Evolutionary conservation across 2,797 vertebrate genomes (phyloP), one percentile per base, ranked within the genome.

Genomic region (Pagetopsis macropterus): DNA sequence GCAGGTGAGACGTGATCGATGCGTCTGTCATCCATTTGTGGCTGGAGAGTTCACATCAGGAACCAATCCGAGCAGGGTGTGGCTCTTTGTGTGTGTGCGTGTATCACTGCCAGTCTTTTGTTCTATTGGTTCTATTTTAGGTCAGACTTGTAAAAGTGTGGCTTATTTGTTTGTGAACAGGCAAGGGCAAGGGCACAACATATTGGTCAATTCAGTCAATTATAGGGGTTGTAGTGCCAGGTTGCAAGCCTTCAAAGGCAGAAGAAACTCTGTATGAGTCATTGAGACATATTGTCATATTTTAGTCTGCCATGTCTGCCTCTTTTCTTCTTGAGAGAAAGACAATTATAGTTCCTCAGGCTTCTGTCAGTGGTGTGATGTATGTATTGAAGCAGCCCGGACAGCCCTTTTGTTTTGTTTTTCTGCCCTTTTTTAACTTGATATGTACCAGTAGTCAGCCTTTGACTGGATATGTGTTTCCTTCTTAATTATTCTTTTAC

Each of bases 11-110:
- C 3, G n/a, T 84, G 75, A 86, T 88, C 14, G 56, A 87, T 76
- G 65, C 40, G 70, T 82, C 79, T 75, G 80, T 86, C 57, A 64
- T 85, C 57, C n/a, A 57, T 21, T 82, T 79, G 58, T 45, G 75
- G 82, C 59, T 61, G 48, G 15, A 79, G 65, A 3, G 14, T 71
- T 71, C 76, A 76, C 88, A 88, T 78, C 78, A 82, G 85, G 84
- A 55, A 81, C 54, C 71, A 72, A 82, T 91, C 83, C 79, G 82
- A 62, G 19, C 82, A 65, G 87, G 77, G 87, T 60, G 85, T 69
- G 76, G 79, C 49, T 65, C 14, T 33, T 5, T 50, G 51, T 57
- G 37, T 48, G 21, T 9, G 33, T 37, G 8, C 37, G 8, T 37
- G 8, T 37, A 82, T 75, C 67, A 65, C 46, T 44, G 12, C 40